Evolutionary conservation across 2,888 invertebrate species (phyloP).

Genomic region (Salticus scenicus): DNA sequence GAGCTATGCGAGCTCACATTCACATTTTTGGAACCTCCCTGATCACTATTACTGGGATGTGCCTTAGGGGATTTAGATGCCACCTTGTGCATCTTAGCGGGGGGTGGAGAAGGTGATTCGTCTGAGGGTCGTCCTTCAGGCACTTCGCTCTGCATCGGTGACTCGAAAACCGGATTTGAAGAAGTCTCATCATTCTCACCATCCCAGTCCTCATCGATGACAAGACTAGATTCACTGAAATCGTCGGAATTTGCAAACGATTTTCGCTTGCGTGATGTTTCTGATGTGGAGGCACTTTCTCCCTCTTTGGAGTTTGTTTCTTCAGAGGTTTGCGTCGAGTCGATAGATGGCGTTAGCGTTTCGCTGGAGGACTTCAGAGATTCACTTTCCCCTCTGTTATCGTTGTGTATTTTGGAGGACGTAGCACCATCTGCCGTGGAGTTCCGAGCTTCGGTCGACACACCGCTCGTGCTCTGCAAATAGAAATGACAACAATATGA

Average conservation of each 20-base stretch:
- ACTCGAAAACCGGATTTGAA: slow-evolving; percentile 37
- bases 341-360: slow-evolving; percentile 74
- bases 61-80: slow-evolving; percentile 24
- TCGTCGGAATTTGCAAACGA: not conserved
- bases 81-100: slow-evolving; percentile 9
- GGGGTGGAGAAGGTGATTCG: slow-evolving; percentile 6
- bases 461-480: slow-evolving; percentile 48
- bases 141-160: slow-evolving; percentile 34
- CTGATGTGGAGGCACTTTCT: slow-evolving; percentile 76
- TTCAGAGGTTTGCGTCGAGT: not conserved
- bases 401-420: slow-evolving; percentile 7
- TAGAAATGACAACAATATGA: slow-evolving; percentile 20
- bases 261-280: slow-evolving; percentile 73
- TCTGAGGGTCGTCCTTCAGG: slow-evolving; percentile 12
- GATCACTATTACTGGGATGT: not conserved
- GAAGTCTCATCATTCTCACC: not conserved
- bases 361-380: slow-evolving; percentile 72
- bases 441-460: slow-evolving; percentile 12
- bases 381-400: slow-evolving; percentile 10
- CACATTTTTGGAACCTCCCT: not conserved
- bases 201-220: not conserved
- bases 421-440: slow-evolving; percentile 29
- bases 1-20: too few relatives aligned
- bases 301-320: slow-evolving; percentile 73
- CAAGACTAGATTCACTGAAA: not conserved